Evolutionary conservation across 1,140 invertebrate genomes (phyloP).

Genomic region (Heliothis virescens): DNA sequence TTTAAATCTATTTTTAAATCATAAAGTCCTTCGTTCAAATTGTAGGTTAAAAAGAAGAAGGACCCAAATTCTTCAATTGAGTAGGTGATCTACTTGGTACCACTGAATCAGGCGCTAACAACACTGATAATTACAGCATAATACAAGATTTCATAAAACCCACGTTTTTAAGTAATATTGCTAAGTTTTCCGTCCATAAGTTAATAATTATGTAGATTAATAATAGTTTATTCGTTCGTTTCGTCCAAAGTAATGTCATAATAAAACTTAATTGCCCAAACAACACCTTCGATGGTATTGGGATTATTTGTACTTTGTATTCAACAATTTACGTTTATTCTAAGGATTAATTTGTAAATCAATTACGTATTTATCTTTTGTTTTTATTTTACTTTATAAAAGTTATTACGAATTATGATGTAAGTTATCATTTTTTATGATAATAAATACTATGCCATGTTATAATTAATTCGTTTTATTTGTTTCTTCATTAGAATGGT

Average conservation of each 20-base stretch:
- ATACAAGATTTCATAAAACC: neutral
- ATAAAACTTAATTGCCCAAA: conserved; percentile 56
- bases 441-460: conserved; percentile 47
- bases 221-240: conserved; percentile 10
- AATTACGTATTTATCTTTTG: conserved; percentile 13
- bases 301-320: conserved; percentile 21
- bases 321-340: conserved; percentile 2
- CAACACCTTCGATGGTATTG: conserved; percentile 11
- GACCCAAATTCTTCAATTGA: no score
- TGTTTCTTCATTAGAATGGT: neutral
- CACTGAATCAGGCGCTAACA: no score
- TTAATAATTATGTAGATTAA: conserved; percentile 5
- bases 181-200: conserved; percentile 13
- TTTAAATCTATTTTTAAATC: no score
- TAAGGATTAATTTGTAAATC: conserved; percentile 11
- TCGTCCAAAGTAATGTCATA: conserved; percentile 78
- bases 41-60: no score
- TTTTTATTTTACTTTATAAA: conserved; percentile 10
- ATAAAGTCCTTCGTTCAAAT: no score
- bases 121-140: neutral
- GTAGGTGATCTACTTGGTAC: no score
- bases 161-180: neutral
- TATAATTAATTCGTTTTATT: conserved; percentile 26
- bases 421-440: conserved; percentile 43
- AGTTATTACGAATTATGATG: neutral